Evolutionary conservation across 2,797 vertebrate species (phyloP), one percentile per base, ranked within the genome.

Genomic region (Clarias platycephalus): DNA sequence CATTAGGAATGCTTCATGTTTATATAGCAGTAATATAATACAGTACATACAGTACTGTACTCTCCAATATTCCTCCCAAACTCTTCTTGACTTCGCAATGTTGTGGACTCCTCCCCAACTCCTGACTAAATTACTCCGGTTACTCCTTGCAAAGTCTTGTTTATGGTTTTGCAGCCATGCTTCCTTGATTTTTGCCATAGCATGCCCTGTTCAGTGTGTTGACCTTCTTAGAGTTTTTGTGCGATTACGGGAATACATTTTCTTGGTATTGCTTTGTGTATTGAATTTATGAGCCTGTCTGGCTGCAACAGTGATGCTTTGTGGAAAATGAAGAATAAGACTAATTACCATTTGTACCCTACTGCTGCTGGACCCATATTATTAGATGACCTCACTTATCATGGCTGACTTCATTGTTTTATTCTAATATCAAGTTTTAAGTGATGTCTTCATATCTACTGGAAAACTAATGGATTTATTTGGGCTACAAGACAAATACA

Each of bases 271-370:
- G 34, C 67, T 82, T 71, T 71, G 67, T 60, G 80, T 82, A 58
- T 40, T 82, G 24, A 34, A 71, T 82, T 82, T 37, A 70, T 82
- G 80, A 82, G 80, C 66, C 16, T 71, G 67, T 72, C 80, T 60
- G 15, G 13, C 55, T 72, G 26, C 24, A 82, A 70, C 53, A 70
- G 9, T 34, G 62, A 81, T 81, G 79, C 28, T 26, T 37, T 71
- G 55, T 70, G 55, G 8, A 82, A 44, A 40, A 40, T 24, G 53
- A n/a, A 44, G n/a, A 72, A 82, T 72, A 82, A 71, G 31, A 60
- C 84, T 82, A 86, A 89, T 84, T 89, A 87, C 89, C 89, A 90
- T 89, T 90, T 89, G 88, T 83, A 80, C 90, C 87, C 88, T 86
- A 84, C 87, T 86, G 88, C 86, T 89, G 84, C 86, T 85, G 37